Percentiles rank a stretch among this genome's conserved stretches.
These are phyloP conservation scores for Linnaemya vulpina DNA, from an alignment of 2,888 invertebrate genomes.

Conservation along the genomic window DNA sequence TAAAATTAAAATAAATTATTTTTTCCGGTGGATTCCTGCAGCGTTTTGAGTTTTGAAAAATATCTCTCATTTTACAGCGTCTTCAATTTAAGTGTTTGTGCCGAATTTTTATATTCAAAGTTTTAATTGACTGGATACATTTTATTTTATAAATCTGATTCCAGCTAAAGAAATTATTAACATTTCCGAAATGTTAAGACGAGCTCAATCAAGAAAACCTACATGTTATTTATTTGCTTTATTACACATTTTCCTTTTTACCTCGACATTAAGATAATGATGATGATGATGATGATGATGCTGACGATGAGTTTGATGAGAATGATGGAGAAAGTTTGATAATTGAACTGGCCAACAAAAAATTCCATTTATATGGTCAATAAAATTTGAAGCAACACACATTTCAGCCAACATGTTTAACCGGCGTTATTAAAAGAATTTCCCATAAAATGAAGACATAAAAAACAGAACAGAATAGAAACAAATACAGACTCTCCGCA, in stretches of 20 bases:
- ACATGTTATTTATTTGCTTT: constrained; percentile 8
- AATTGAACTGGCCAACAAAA: constrained; percentile 48
- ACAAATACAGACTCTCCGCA: constrained; percentile 10
- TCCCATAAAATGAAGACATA: constrained; percentile 46
- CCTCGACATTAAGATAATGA: neutral
- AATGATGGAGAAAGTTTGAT: constrained; percentile 31
- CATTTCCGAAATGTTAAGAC: neutral
- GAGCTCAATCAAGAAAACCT: neutral
- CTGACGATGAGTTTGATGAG: neutral
- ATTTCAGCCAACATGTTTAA: neutral
- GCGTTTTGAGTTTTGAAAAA: neutral
- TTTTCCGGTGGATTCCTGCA: neutral
- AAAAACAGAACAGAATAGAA: constrained; percentile 16
- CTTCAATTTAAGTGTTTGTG: neutral
- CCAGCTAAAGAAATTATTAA: neutral
- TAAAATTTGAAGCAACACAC: constrained; percentile 41
- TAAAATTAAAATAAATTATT: constrained; percentile 1
- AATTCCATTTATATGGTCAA: constrained; percentile 57
- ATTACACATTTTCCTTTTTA: neutral
- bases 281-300: neutral
- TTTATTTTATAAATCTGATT: too few relatives aligned
- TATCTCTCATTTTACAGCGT: neutral
- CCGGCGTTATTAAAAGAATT: constrained; percentile 17
- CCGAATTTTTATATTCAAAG: neutral
- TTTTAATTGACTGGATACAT: neutral